Base-by-base conservation (phyloP, 2,888 invertebrate genomes). In the Campaea margaritaria region DNA sequence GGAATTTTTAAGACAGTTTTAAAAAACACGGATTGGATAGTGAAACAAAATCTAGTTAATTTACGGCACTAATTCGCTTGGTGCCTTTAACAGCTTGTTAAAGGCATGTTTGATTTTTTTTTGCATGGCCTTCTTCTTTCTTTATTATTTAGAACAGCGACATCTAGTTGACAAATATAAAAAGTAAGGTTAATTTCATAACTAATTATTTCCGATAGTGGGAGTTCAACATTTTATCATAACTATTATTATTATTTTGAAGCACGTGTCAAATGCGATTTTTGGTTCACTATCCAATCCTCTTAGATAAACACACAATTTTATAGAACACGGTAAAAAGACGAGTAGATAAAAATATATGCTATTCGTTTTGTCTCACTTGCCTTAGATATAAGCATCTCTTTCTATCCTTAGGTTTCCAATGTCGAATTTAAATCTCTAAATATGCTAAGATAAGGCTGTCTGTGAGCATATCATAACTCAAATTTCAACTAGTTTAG, bases 271-370 rank as follows among this genome's bases (percentile, higher is more conserved):
- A 8, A 28, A 1, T 27, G 10, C 10, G 28, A 28, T 45, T 15
- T 31, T 46, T 14, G 28, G 12, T 38, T 39, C 10, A 21, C 15
- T 15, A 39, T 39, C 53, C 15, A 28, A 51, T 28, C 28, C 27
- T 28, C 12, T n/a, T 16, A 21, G 12, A 43, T 21, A 27, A 46
- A 67, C 65, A 54, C 63, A 68, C 59, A 50, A 62, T 55, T 42
- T 60, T 12, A 56, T 43, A 69, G 59, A 69, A 76, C 71, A 71
- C 64, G 65, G 64, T 60, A 66, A 66, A 73, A 70, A 69, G 67
- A 72, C 68, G 66, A 70, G 65, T 63, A 62, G 67, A 70, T 69
- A 68, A 73, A 75, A 76, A 77, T 74, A 74, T 76, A 76, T 69
- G 60, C 64, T 72, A 74, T 70, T 65, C 70, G 53, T 73, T 79